phyloP scores from a whole-genome alignment of 2,888 invertebrate species.

The Petrolisthes manimaculis region DNA sequence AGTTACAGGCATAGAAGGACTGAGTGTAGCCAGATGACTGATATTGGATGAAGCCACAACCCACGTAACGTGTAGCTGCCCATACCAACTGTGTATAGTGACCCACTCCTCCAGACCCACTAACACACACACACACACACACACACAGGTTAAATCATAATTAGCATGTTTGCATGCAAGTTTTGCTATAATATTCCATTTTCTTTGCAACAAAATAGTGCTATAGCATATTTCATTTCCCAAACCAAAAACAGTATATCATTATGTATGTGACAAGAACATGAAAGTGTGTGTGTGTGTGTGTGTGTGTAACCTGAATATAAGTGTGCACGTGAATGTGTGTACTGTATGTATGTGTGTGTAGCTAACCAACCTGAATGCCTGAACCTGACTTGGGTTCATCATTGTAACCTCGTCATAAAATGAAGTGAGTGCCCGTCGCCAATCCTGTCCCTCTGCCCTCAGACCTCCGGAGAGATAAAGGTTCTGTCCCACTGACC shows the following conservation, averaged over 20 bases:
- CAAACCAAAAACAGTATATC: too few species aligned
- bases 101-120: constrained; percentile 65
- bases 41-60: constrained; percentile 89
- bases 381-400: constrained; percentile 66
- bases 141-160: background rate
- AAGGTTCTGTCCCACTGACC: constrained; percentile 66
- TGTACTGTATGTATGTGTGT: too few species aligned
- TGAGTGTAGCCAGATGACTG: constrained; percentile 80
- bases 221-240: too few species aligned
- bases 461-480: constrained; percentile 68
- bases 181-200: too few species aligned
- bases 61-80: constrained; percentile 86
- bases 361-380: constrained; percentile 66
- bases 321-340: too few species aligned
- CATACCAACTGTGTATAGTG: constrained; percentile 82
- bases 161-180: too few species aligned
- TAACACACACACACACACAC: background rate
- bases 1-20: constrained; percentile 84
- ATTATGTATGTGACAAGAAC: too few species aligned
- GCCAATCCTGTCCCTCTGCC: constrained; percentile 67
- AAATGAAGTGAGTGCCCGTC: constrained; percentile 67
- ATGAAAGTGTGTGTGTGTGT: too few species aligned
- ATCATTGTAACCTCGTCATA: constrained; percentile 68
- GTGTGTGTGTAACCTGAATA: too few species aligned
- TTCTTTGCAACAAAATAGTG: too few species aligned